These are phyloP conservation scores for Galemys pyrenaicus DNA, from an alignment of 2,113 vertebrate species.

Conservation along the genomic window DNA sequence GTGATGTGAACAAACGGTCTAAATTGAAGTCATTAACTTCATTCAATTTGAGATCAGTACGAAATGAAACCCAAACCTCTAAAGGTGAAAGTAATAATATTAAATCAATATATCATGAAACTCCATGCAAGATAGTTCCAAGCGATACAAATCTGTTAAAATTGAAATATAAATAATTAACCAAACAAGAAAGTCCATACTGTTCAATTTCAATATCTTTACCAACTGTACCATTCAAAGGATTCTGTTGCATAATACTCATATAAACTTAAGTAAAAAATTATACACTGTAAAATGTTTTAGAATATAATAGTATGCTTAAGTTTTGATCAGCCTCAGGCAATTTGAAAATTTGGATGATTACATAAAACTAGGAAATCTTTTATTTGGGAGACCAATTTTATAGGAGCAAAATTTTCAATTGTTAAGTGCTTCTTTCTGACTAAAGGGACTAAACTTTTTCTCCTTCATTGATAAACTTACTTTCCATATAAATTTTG, in stretches of 20 bases:
- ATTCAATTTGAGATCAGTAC: constrained; percentile 67
- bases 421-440: neutral
- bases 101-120: constrained; percentile 65
- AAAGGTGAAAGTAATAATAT: constrained; percentile 65
- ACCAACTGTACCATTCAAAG: constrained; percentile 22
- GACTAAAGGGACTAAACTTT: neutral
- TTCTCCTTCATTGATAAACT: neutral
- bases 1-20: constrained; percentile 68
- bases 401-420: neutral
- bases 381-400: neutral
- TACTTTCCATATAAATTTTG: neutral
- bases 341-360: neutral
- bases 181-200: constrained; percentile 67
- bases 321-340: neutral
- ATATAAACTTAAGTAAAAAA: neutral
- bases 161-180: constrained; percentile 83
- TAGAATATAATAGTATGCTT: neutral
- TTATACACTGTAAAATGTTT: constrained; percentile 10
- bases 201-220: constrained; percentile 62
- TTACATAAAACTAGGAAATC: constrained; percentile 17
- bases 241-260: constrained; percentile 50
- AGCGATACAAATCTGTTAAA: constrained; percentile 67
- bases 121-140: constrained; percentile 62
- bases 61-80: constrained; percentile 59
- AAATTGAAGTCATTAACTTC: constrained; percentile 69